Percentiles rank a stretch among this genome's conserved stretches.
Conservation (phyloP, 2,888 invertebrate genomes). For the Corbicula japonica region DNA sequence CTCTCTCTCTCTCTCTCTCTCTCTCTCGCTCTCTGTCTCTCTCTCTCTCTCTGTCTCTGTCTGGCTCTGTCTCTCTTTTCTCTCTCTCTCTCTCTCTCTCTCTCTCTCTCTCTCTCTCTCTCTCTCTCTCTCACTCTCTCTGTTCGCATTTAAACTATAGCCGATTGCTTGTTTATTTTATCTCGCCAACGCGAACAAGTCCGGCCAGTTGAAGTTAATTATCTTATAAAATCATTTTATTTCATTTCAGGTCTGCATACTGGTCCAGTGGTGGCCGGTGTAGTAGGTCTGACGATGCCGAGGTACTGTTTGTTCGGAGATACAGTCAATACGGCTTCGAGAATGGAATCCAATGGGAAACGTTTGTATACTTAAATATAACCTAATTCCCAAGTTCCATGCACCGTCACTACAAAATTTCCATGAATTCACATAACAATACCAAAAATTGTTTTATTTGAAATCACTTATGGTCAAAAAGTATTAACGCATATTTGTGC, state of each 20-base stretch:
- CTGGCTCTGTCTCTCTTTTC: neutral
- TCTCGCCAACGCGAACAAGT: neutral
- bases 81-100: neutral
- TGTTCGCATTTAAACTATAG: neutral
- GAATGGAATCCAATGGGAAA: constrained; percentile 78
- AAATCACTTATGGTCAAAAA: neutral
- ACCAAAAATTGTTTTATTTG: neutral
- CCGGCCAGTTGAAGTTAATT: neutral
- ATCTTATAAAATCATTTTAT: neutral
- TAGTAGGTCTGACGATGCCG: constrained; percentile 79
- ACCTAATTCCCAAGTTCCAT: neutral
- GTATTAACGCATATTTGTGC: neutral
- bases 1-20: neutral
- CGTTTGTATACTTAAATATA: constrained; percentile 51
- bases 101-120: too few relatives aligned
- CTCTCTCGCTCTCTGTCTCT: neutral
- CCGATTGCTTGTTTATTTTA: neutral
- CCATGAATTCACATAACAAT: too few relatives aligned
- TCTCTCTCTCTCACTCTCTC: neutral
- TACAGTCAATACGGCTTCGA: constrained; percentile 74
- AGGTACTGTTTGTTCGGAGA: constrained; percentile 82
- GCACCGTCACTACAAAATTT: too few relatives aligned
- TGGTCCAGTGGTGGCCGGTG: constrained; percentile 80
- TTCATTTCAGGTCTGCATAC: constrained; percentile 73
- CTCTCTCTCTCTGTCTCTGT: neutral